These are phyloP conservation scores for Heliconius melpomene DNA, from an alignment of 1,140 invertebrate species.

Conservation along the genomic window DNA sequence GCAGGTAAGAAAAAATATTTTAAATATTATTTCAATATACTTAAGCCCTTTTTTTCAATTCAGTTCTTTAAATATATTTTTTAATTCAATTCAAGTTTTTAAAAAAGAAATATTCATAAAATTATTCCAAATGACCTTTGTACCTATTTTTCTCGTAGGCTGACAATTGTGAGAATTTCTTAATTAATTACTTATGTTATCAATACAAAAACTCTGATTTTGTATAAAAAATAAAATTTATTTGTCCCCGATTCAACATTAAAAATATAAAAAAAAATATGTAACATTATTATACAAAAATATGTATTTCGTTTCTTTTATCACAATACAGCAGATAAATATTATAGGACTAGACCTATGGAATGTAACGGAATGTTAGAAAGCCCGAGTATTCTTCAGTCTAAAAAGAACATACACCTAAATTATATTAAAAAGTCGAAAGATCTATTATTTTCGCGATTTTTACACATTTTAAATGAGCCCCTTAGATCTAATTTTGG, in stretches of 20 bases:
- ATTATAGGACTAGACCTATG: background rate
- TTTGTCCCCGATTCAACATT: slow-evolving; percentile 56
- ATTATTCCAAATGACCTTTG: too few species aligned
- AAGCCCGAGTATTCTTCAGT: slow-evolving; percentile 8
- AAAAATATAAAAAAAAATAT: slow-evolving; percentile 60
- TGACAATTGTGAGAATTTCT: background rate
- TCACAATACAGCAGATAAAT: slow-evolving; percentile 17
- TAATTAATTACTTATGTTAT: background rate
- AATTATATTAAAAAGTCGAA: background rate
- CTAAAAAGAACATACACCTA: background rate
- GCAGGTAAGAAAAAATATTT: too few species aligned
- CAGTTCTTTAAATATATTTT: too few species aligned
- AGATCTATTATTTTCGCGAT: background rate
- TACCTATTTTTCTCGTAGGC: too few species aligned
- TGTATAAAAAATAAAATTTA: slow-evolving; percentile 63
- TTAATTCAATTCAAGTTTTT: too few species aligned
- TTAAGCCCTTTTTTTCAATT: too few species aligned
- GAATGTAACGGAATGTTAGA: background rate
- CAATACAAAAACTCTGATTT: slow-evolving; percentile 31
- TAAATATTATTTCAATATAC: too few species aligned
- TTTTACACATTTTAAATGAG: too few species aligned
- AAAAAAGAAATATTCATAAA: too few species aligned
- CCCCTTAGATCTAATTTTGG: too few species aligned
- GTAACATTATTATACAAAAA: slow-evolving; percentile 51
- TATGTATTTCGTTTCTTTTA: slow-evolving; percentile 32